A percentile compares a stretch with the other conserved stretches of the same genome.
These are phyloP conservation scores for Mesocentrotus franciscanus DNA, from an alignment of 53 echinoderm and acorn worm genomes.

Conservation along the genomic window DNA sequence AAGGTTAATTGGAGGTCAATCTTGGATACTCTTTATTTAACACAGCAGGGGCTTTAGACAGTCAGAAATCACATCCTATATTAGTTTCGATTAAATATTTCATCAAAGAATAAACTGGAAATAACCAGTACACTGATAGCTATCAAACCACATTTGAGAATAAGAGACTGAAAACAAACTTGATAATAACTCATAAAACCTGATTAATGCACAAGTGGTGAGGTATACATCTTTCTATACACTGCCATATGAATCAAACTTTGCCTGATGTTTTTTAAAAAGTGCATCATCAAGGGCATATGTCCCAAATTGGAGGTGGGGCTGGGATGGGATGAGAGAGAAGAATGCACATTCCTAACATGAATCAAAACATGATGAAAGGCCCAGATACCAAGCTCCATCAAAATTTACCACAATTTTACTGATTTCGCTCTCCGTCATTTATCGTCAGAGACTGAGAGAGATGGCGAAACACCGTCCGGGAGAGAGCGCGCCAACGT, in stretches of 20 bases:
- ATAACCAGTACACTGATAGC: too few relatives aligned
- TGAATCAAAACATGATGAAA: constrained; percentile 31
- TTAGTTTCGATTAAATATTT: too few relatives aligned
- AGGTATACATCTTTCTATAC: neutral
- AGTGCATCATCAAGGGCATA: neutral
- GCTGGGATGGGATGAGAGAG: neutral
- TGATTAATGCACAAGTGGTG: neutral
- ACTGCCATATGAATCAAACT: neutral
- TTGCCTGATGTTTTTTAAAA: neutral
- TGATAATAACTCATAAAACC: neutral
- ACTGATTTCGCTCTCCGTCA: neutral
- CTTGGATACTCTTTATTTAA: too few relatives aligned
- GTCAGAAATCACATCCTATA: too few relatives aligned
- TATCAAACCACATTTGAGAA: too few relatives aligned
- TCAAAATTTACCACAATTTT: neutral
- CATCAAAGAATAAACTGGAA: too few relatives aligned
- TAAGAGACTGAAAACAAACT: neutral
- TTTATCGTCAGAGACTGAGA: neutral
- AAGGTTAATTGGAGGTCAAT: too few relatives aligned
- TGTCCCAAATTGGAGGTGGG: neutral
- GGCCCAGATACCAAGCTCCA: neutral
- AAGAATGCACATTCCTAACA: neutral
- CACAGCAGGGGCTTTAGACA: too few relatives aligned
- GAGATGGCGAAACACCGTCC: neutral
- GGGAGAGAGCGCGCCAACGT: neutral